Conservation (phyloP, 2,113 vertebrate species). For the Spea multiplicata region DNA sequence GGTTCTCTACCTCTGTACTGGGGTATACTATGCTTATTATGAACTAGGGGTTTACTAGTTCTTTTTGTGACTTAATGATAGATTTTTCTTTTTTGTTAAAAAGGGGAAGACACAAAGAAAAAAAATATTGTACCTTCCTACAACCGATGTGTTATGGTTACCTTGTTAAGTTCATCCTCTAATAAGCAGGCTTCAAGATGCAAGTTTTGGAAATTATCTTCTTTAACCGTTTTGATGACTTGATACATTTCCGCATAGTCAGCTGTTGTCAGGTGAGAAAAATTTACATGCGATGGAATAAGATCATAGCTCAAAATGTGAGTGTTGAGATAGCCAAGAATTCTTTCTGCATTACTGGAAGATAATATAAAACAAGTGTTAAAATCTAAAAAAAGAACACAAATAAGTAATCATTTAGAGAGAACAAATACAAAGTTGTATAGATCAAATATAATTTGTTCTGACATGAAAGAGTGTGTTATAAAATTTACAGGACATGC, state of each 20-base stretch:
- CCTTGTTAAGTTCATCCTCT: slow-evolving; percentile 95
- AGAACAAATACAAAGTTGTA: no score
- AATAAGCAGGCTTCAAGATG: slow-evolving; percentile 85
- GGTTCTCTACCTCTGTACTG: no score
- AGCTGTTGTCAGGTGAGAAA: slow-evolving; percentile 86
- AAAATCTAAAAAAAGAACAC: neutral
- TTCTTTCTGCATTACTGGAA: slow-evolving; percentile 90
- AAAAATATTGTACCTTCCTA: no score
- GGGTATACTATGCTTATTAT: no score
- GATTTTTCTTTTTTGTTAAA: no score
- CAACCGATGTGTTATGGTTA: slow-evolving; percentile 44
- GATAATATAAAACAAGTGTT: slow-evolving; percentile 2
- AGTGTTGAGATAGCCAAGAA: slow-evolving; percentile 85
- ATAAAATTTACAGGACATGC: no score
- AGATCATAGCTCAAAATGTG: slow-evolving; percentile 86
- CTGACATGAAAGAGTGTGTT: no score
- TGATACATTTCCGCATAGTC: slow-evolving; percentile 94
- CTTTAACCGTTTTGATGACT: slow-evolving; percentile 90
- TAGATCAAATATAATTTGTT: no score
- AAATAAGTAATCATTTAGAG: no score
- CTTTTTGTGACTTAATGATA: no score
- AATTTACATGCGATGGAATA: slow-evolving; percentile 94
- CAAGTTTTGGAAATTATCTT: slow-evolving; percentile 80
- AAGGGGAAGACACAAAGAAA: no score
- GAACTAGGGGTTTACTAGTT: no score